Evolutionary conservation across 2,797 vertebrate species (phyloP), one percentile per base, ranked within the genome.

Genomic region (Nothura maculosa): DNA sequence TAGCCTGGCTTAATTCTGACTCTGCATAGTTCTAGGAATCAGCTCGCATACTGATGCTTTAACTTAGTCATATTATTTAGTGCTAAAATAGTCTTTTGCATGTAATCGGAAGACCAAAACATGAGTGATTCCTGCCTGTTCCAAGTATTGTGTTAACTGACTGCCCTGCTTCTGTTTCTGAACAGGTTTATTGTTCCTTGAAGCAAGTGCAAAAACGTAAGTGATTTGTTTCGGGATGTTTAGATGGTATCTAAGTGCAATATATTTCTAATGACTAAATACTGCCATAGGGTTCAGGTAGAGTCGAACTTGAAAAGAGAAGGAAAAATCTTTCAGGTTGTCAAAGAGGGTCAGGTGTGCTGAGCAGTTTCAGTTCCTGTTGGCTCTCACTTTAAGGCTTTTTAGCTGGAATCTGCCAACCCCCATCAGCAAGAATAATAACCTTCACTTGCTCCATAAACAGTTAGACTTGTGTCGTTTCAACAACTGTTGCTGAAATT

Each of bases 201-300:
- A 99, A 98, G 99, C 99, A 89, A 99, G 99, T 92, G 99, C 99
- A 92, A 99, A 99, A 98, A 99, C 99, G 99, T 99, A 98, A 99
- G 99, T 99, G 45, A 27, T 47, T 61, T 62, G 7, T 11, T 54
- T 70, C 5, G 28, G 18, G 2, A 10, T 13, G 25, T 3, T 16
- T 27, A 4, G 7, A 3, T 60, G 38, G 20, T 58, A 5, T 63
- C 28, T 87, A 28, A n/a, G 34, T 28, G 68, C 54, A 57, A 2
- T 28, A 1, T 27, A 2, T 6, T 34, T 48, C 27, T n/a, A 45
- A 5, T 64, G 42, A 22, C 14, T 11, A 9, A 63, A 42, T 28
- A 21, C 11, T 74, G 85, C 55, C 6, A 1, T 4, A 21, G 60
- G 15, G 42, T 10, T 81, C 9, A 20, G 70, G 30, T 28, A 0